Evolutionary conservation across 2,797 vertebrate genomes (phyloP).

Genomic region (Gambelia wislizenii): DNA sequence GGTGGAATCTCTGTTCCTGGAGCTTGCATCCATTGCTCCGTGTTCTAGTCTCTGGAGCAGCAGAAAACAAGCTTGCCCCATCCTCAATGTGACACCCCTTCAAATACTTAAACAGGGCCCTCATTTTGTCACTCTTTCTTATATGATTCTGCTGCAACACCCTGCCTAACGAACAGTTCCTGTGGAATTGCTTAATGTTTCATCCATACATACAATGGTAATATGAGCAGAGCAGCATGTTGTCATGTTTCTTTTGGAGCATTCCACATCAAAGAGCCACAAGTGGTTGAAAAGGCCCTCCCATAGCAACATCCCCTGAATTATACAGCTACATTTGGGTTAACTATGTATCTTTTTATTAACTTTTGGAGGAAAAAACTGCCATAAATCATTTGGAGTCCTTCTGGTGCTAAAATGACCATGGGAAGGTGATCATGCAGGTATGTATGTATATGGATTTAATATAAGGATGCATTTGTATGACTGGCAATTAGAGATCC

Average conservation of each 20-base stretch:
- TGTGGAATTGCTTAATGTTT: background rate
- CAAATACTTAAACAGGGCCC: too few species aligned
- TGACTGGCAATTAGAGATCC: background rate
- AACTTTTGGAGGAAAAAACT: background rate
- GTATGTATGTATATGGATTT: background rate
- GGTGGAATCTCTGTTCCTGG: too few species aligned
- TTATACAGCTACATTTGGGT: background rate
- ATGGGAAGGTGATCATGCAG: background rate
- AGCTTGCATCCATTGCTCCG: too few species aligned
- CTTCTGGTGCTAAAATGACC: background rate
- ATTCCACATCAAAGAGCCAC: background rate
- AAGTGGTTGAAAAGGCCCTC: background rate
- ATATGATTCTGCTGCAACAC: conserved; percentile 41
- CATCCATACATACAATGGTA: background rate
- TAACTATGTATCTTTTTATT: background rate
- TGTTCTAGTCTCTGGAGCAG: too few species aligned
- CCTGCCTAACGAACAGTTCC: background rate
- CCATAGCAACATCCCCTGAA: background rate
- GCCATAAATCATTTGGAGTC: background rate
- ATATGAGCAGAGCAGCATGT: background rate
- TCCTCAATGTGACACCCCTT: too few species aligned
- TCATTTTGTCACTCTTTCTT: background rate
- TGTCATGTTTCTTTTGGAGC: background rate
- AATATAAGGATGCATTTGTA: background rate
- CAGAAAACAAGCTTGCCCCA: too few species aligned